Percentiles rank a stretch among this genome's conserved stretches.
Evolutionary conservation across 1,140 invertebrate genomes (phyloP).

Genomic region (Trachelipus rathkii): DNA sequence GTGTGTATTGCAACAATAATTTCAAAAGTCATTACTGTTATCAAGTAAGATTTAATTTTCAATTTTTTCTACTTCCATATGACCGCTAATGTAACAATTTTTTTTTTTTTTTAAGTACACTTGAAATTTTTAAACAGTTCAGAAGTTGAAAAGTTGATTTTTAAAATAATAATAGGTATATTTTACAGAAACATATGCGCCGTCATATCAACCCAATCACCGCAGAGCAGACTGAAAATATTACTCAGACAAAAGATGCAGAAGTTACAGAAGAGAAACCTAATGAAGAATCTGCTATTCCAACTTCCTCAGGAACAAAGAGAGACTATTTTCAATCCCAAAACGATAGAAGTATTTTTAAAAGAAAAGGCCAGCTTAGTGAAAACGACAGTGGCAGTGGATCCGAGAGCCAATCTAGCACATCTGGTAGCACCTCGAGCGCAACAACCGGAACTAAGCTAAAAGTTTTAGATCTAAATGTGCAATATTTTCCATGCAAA

Average conservation of each 20-base stretch:
- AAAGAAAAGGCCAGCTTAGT: background rate
- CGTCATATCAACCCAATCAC: constrained; percentile 60
- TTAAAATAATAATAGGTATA: too few relatives aligned
- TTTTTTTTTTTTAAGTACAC: too few relatives aligned
- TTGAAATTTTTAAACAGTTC: too few relatives aligned
- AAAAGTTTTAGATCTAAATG: constrained; percentile 63
- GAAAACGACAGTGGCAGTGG: background rate
- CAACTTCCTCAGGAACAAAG: constrained; percentile 12
- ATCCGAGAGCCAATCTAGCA: background rate
- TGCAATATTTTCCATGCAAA: constrained; percentile 88
- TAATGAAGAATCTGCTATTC: constrained; percentile 8
- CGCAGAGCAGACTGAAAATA: constrained; percentile 39
- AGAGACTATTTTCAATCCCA: constrained; percentile 33
- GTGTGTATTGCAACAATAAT: constrained; percentile 70
- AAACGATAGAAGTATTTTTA: background rate
- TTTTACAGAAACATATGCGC: constrained; percentile 63
- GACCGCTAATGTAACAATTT: too few relatives aligned
- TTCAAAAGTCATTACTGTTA: constrained; percentile 79
- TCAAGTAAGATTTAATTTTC: constrained; percentile 45
- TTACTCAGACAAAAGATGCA: background rate
- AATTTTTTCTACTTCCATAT: too few relatives aligned
- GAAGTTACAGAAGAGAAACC: constrained; percentile 1
- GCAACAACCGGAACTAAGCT: constrained; percentile 9
- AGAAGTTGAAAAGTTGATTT: too few relatives aligned
- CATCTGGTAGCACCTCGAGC: background rate